These are phyloP conservation scores for Bergia sp. DNA, from an alignment of 92 coral and sea anemone species.

Conservation along the genomic window DNA sequence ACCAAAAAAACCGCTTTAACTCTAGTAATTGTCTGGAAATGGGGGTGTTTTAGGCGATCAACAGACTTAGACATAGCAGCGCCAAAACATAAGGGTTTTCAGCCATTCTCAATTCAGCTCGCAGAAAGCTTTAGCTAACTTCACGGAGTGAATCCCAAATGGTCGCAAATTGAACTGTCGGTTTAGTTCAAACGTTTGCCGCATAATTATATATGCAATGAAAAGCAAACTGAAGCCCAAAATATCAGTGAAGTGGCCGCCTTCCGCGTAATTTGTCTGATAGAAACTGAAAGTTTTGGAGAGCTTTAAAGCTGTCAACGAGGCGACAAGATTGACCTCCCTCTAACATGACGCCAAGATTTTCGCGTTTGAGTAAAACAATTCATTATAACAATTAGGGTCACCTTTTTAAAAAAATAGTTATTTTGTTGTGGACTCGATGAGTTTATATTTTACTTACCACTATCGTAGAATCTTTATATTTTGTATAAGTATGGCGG, in stretches of 20 bases:
- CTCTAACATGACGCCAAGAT: neutral
- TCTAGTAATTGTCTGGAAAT: constrained; percentile 52
- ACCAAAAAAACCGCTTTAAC: constrained; percentile 8
- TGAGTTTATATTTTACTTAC: neutral
- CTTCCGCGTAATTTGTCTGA: constrained; percentile 23
- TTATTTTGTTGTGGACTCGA: neutral
- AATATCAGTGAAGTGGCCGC: constrained; percentile 55
- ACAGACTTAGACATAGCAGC: constrained; percentile 10
- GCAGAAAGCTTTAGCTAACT: neutral
- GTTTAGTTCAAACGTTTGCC: constrained; percentile 81
- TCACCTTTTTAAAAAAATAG: neutral
- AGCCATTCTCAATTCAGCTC: constrained; percentile 22
- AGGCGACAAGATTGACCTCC: constrained; percentile 10
- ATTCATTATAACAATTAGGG: neutral
- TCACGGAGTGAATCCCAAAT: constrained; percentile 32
- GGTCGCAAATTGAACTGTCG: constrained; percentile 68
- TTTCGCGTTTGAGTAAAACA: neutral
- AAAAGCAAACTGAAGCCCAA: constrained; percentile 61
- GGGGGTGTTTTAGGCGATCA: constrained; percentile 42
- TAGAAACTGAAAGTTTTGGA: neutral
- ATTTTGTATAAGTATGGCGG: constrained; percentile 12
- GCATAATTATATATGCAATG: constrained; percentile 68
- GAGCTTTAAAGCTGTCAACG: constrained; percentile 31
- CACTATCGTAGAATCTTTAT: constrained; percentile 4
- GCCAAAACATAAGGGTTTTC: constrained; percentile 16